A percentile compares a stretch with the other conserved stretches of the same genome.
phyloP scores from a whole-genome alignment of 2,888 invertebrate species.

The Oligia latruncula region DNA sequence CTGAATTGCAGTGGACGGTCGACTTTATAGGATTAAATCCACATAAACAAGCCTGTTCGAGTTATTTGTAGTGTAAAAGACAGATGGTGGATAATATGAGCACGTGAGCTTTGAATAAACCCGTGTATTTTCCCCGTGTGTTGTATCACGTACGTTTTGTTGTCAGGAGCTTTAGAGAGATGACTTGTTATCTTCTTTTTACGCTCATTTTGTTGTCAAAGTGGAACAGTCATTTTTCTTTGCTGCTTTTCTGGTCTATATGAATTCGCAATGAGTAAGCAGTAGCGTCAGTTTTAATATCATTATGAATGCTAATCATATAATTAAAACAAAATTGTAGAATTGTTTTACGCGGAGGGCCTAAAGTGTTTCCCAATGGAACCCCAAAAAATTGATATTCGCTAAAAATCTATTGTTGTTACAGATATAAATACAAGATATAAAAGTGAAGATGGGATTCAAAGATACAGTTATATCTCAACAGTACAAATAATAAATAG shows the following conservation, averaged over 20 bases:
- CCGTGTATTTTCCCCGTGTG: constrained; percentile 40
- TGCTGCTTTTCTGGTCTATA: neutral
- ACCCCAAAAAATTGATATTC: neutral
- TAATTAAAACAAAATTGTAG: no score
- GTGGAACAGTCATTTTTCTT: constrained; percentile 5
- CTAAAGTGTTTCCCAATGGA: neutral
- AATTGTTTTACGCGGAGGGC: neutral
- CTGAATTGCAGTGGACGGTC: neutral
- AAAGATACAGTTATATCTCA: neutral
- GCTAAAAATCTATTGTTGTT: no score
- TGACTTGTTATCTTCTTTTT: constrained; percentile 21
- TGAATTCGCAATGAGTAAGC: neutral
- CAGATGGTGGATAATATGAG: constrained; percentile 49
- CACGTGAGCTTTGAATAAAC: constrained; percentile 46
- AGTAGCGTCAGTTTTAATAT: neutral
- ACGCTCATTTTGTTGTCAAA: constrained; percentile 20
- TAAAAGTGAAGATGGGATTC: no score
- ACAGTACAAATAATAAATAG: neutral
- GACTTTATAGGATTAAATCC: constrained; percentile 30
- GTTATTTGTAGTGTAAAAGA: constrained; percentile 53
- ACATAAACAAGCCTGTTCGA: constrained; percentile 38
- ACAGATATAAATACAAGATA: no score
- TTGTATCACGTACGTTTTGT: constrained; percentile 44
- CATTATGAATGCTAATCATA: no score
- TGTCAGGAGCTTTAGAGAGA: constrained; percentile 32